Conservation (phyloP, 2,113 vertebrate species). For the Heterocephalus glaber region DNA sequence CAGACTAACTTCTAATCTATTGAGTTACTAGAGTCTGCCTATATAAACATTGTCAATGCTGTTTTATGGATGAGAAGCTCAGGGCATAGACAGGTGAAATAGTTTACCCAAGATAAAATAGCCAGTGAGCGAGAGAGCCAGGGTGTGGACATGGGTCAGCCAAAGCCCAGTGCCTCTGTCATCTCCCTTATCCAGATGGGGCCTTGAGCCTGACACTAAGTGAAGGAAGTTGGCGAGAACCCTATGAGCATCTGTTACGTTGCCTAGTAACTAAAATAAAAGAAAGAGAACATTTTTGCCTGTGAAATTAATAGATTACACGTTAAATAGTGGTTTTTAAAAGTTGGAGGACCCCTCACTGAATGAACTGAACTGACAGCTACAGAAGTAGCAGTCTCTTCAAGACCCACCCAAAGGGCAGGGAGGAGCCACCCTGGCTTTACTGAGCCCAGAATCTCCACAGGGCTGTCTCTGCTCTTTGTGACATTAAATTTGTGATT, state of each 20-base stretch:
- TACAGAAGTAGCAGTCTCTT: neutral
- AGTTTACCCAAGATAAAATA: neutral
- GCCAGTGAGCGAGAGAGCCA: neutral
- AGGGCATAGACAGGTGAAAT: neutral
- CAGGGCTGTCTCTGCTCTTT: neutral
- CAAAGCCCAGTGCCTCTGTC: neutral
- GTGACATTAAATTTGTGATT: neutral
- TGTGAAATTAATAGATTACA: neutral
- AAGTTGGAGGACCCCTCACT: neutral
- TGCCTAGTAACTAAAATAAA: neutral
- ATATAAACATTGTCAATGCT: neutral
- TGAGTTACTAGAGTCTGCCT: neutral
- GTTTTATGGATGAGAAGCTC: neutral
- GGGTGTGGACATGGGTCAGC: neutral
- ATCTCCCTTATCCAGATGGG: neutral
- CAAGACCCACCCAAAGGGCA: accelerated
- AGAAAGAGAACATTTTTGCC: neutral
- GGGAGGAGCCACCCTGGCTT: accelerated
- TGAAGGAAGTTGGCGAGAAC: neutral
- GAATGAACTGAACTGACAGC: too few relatives aligned
- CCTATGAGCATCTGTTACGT: neutral
- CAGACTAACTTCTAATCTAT: neutral
- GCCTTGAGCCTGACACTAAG: neutral
- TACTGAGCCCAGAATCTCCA: neutral
- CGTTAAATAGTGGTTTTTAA: neutral